Evolutionary conservation across 1,140 invertebrate genomes (phyloP).

Genomic region (Oreohelix idahoensis): DNA sequence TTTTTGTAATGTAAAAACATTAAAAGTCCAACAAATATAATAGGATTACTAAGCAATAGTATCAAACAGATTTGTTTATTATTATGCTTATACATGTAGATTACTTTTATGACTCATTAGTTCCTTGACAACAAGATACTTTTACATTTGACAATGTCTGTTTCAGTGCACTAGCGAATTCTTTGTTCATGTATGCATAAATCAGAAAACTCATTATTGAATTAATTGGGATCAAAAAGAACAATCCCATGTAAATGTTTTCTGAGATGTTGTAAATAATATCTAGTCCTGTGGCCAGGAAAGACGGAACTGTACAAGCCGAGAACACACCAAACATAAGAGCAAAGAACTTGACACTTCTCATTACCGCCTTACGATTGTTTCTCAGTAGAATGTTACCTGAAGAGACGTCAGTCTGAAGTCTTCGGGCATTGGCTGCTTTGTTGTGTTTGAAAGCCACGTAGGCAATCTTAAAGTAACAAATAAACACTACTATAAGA

Average conservation of each 20-base stretch:
- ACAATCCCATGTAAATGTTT: not conserved
- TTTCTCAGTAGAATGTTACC: not conserved
- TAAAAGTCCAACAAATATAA: too few relatives aligned
- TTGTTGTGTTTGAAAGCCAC: constrained; percentile 1
- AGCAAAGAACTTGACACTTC: not conserved
- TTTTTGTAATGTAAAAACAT: too few relatives aligned
- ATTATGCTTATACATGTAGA: too few relatives aligned
- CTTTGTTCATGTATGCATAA: not conserved
- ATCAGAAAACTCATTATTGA: not conserved
- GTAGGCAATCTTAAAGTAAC: not conserved
- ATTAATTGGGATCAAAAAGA: not conserved
- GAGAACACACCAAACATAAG: not conserved
- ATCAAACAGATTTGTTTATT: too few relatives aligned
- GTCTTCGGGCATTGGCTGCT: not conserved
- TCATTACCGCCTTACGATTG: not conserved
- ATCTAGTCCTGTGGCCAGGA: not conserved
- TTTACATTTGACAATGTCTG: not conserved
- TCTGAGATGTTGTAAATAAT: not conserved
- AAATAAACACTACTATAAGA: not conserved
- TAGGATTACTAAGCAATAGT: too few relatives aligned
- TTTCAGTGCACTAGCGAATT: not conserved
- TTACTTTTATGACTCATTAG: too few relatives aligned
- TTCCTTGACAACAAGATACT: too few relatives aligned
- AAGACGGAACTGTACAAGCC: not conserved
- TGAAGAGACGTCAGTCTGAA: too few relatives aligned